Base-by-base conservation (phyloP, 2,888 invertebrate genomes). In the Lapara coniferarum region DNA sequence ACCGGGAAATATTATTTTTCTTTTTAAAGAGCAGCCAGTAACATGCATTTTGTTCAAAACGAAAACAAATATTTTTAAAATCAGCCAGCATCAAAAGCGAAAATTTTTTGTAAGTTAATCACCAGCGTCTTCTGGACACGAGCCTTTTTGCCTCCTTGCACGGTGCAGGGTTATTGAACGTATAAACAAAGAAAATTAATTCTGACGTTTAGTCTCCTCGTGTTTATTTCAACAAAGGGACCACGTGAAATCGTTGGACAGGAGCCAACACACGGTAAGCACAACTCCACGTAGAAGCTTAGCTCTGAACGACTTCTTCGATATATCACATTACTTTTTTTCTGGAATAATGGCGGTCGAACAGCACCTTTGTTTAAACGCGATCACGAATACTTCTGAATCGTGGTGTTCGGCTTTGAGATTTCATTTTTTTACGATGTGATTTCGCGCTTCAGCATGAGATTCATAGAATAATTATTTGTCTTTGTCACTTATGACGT, bases 111-210 rank as follows among this genome's bases (percentile, higher is more conserved):
- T 3, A 19, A 7, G 19, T 63, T 5, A 63, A 46, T 63, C 46
- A 63, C 19, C 57, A 55, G 16, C 10, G 55, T 55, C 6, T 13
- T 19, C 63, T 63, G 63, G 63, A 63, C 19, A 63, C 19, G 63
- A 49, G 49, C 19, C 63, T 63, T 63, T 63, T 63, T 19, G 63
- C 63, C 6, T 16, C 44, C 44, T n/a, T 59, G 63, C 46, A 49
- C 16, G 63, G 46, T 49, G 63, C 63, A 63, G 63, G 63, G 63
- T 63, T 63, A 63, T 49, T 46, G 63, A 63, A 63, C 63, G 63
- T 63, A 63, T 63, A 63, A 63, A 63, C 63, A 63, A 63, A 63
- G 63, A 63, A 63, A 63, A 49, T 63, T 19, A 63, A 63, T 46
- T 63, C 19, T 19, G 46, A 63, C 16, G 63, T 63, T 63, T 63